Base-by-base conservation (phyloP, 2,888 invertebrate genomes). In the Lochmaea crataegi region DNA sequence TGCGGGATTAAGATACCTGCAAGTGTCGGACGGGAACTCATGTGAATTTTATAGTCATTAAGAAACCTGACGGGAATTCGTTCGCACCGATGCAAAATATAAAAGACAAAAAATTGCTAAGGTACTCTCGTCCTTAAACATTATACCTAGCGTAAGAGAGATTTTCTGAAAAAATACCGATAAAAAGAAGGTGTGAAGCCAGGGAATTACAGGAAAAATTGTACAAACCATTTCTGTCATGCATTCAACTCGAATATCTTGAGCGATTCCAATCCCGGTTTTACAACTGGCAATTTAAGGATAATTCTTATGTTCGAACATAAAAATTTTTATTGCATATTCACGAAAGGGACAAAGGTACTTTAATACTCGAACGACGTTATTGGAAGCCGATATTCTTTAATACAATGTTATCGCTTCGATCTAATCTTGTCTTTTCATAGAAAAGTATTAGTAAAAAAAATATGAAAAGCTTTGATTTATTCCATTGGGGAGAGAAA, bases 271-370 rank as follows among this genome's bases (percentile, higher is more conserved):
- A 76, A 76, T 76, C 76, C 76, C 64, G 66, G 66, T 74, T 76
- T 76, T 74, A 74, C 74, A 69, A 72, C 76, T 67, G 42, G 45
- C 76, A 68, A 74, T 76, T 74, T 68, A 57, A 61, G 65, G 70
- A 68, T 74, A 72, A 74, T 76, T 72, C 72, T 72, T 74, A 74
- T 68, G 68, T 74, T 70, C 51, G 56, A 41, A 63, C 68, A 72
- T 76, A 74, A 76, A 53, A 76, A 71, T 58, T 72, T 76, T 76
- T 74, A 76, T 74, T 74, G 76, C 74, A 72, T 72, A 71, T 76
- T 74, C 74, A 74, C 72, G 72, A 73, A 71, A 63, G 68, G 74
- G 58, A 71, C 70, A 63, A 71, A 68, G 63, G 70, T 74, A 71
- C 45, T 70, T 65, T 70, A 66, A 64, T 72, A 67, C 58, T 71